phyloP scores from a whole-genome alignment of 2,797 vertebrate genomes.

The Syngnathus acus region DNA sequence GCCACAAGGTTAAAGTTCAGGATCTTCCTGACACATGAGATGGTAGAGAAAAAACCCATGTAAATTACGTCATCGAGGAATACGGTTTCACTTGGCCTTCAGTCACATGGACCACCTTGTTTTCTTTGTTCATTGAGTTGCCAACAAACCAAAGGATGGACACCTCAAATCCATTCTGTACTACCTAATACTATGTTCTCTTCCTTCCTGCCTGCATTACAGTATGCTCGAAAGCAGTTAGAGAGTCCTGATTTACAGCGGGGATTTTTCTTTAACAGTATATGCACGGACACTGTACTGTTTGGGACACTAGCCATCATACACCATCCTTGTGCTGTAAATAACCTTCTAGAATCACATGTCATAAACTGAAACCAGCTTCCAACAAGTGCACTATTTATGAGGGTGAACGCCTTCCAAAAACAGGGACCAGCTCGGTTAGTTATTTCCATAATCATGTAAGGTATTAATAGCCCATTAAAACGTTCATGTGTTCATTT shows the following conservation, averaged over 20 bases:
- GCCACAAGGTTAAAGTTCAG: not conserved
- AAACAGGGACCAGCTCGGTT: not conserved
- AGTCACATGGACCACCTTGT: not conserved
- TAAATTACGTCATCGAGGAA: not conserved
- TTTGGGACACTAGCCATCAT: not conserved
- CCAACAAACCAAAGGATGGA: not conserved
- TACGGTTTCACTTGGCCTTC: not conserved
- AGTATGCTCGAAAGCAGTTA: not conserved
- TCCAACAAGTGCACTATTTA: conserved; percentile 5
- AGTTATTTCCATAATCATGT: conserved; percentile 6
- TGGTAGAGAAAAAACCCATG: not conserved
- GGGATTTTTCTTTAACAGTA: not conserved
- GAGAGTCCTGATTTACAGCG: not conserved
- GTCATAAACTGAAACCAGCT: not conserved
- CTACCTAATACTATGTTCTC: not conserved
- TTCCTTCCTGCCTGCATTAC: not conserved
- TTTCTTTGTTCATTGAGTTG: not conserved
- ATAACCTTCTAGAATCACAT: conserved; percentile 5
- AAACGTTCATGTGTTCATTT: conserved; percentile 7
- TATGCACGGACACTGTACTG: not conserved
- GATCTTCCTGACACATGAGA: conserved; percentile 3
- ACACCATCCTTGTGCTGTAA: not conserved
- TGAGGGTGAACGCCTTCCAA: not conserved
- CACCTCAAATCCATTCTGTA: not conserved
- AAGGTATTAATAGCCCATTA: conserved; percentile 7